Conservation (phyloP, 2,797 vertebrate genomes). For the Luscinia luscinia region DNA sequence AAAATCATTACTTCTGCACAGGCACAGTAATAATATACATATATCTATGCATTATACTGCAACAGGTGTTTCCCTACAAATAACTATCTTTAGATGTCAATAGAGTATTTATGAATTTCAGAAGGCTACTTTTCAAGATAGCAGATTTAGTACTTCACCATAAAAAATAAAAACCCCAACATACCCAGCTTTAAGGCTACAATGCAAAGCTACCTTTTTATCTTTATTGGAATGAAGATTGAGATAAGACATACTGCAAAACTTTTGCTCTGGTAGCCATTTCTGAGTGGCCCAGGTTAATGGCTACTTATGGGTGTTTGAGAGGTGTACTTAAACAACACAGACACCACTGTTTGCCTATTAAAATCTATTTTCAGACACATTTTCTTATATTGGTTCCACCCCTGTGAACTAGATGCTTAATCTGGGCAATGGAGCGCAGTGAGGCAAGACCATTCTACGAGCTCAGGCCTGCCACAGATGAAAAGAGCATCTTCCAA, state of each 20-base stretch:
- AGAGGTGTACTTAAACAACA: not conserved
- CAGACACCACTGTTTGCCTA: rapidly evolving
- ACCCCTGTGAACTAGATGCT: not conserved
- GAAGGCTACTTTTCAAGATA: not conserved
- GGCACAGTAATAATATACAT: not conserved
- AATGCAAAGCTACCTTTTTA: not conserved
- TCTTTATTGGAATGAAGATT: not conserved
- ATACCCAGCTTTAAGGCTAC: not conserved
- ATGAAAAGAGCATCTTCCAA: not conserved
- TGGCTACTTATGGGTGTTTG: not conserved
- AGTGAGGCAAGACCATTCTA: not conserved
- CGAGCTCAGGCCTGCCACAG: rapidly evolving
- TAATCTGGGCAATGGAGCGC: rapidly evolving
- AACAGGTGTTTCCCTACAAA: not conserved
- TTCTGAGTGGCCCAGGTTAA: not conserved
- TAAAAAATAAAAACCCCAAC: not conserved
- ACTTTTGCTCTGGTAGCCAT: not conserved
- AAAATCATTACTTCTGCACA: not conserved
- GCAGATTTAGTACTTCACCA: not conserved
- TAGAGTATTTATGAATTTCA: not conserved
- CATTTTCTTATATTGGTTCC: not conserved
- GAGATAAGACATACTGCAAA: not conserved
- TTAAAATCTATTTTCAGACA: not conserved
- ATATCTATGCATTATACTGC: not conserved
- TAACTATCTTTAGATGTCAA: not conserved